A percentile compares a stretch with the other conserved stretches of the same genome.
phyloP scores from a whole-genome alignment of 2,888 invertebrate species.

The Meganola albula region DNA sequence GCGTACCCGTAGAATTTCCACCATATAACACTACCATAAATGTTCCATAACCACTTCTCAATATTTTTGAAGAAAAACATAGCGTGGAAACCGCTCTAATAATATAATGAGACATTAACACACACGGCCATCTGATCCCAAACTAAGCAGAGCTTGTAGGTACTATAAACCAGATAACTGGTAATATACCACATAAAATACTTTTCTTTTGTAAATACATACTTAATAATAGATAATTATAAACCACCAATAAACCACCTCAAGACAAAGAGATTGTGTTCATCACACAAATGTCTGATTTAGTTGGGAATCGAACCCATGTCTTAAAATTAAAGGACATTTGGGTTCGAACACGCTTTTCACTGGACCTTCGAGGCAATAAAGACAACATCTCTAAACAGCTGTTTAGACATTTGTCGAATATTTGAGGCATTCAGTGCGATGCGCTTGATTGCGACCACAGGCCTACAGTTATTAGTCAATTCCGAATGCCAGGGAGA shows the following conservation, averaged over 20 bases:
- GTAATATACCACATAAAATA: background rate
- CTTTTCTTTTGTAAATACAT: background rate
- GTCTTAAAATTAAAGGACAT: too few relatives aligned
- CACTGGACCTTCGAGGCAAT: too few relatives aligned
- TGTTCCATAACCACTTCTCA: too few relatives aligned
- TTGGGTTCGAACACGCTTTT: too few relatives aligned
- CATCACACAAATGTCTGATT: background rate
- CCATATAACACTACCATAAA: too few relatives aligned
- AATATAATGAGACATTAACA: too few relatives aligned
- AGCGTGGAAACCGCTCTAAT: too few relatives aligned
- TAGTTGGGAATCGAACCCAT: background rate
- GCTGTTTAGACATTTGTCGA: too few relatives aligned
- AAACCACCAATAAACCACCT: background rate
- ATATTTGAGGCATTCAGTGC: slow-evolving; percentile 16
- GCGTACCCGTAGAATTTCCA: too few relatives aligned
- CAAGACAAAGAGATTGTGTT: background rate
- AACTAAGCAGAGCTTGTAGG: background rate
- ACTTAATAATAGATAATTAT: background rate
- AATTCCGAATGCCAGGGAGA: slow-evolving; percentile 23
- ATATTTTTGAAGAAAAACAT: too few relatives aligned
- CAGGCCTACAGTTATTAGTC: slow-evolving; percentile 17
- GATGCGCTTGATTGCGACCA: slow-evolving; percentile 37
- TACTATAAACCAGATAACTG: too few relatives aligned
- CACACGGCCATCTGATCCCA: background rate
- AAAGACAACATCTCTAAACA: too few relatives aligned